phyloP scores from a whole-genome alignment of 2,888 invertebrate species.

The Agonum fuliginosum region DNA sequence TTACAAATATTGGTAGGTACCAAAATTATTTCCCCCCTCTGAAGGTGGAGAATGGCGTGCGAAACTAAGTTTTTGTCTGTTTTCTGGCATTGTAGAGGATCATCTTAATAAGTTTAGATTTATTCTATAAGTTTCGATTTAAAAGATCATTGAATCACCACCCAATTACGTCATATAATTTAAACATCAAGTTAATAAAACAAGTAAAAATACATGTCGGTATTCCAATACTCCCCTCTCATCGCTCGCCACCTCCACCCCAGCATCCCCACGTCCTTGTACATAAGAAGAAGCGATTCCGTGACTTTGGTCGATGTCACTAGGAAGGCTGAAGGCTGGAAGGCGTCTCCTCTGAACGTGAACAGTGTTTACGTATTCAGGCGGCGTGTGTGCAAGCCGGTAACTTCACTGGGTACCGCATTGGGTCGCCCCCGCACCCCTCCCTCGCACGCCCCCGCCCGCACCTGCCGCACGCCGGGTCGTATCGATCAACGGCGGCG shows the following conservation, averaged over 20 bases:
- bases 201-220: background rate
- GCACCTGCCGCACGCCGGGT: constrained; percentile 7
- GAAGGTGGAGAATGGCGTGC: no score
- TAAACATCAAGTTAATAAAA: background rate
- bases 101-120: no score
- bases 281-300: constrained; percentile 48
- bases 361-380: constrained; percentile 54
- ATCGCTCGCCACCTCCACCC: background rate
- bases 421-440: constrained; percentile 27
- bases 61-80: no score
- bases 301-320: constrained; percentile 47
- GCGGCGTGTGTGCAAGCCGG: constrained; percentile 58
- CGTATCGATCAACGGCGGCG: constrained; percentile 39
- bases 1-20: no score
- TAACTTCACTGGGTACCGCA: constrained; percentile 60
- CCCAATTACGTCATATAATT: background rate
- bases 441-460: constrained; percentile 25
- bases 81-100: no score
- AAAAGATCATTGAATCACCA: no score
- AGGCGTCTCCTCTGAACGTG: constrained; percentile 43
- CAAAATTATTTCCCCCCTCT: no score
- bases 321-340: constrained; percentile 1
- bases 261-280: constrained; percentile 15
- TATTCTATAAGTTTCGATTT: no score
- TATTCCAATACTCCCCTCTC: constrained; percentile 1